A percentile compares a stretch with the other conserved stretches of the same genome.
Evolutionary conservation across 2,888 invertebrate genomes (phyloP).

Genomic region (Lingula anatina): DNA sequence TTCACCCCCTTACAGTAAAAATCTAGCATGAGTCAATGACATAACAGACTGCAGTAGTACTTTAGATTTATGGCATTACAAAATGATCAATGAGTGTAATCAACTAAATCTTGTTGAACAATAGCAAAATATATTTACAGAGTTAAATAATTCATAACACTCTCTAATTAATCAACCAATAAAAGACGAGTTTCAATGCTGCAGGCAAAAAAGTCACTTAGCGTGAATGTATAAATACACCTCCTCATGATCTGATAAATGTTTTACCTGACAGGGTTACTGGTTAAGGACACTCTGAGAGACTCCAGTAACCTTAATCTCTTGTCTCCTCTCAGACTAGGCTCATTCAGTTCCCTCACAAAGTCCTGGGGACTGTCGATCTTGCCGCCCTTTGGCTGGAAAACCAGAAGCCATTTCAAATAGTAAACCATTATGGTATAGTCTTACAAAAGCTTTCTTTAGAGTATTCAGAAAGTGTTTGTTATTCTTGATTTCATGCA

Average conservation of each 20-base stretch:
- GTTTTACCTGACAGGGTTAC: conserved; percentile 3
- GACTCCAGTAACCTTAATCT: conserved; percentile 81
- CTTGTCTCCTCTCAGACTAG: conserved; percentile 78
- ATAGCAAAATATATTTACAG: no score
- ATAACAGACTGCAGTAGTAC: neutral
- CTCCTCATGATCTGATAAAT: no score
- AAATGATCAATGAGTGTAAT: no score
- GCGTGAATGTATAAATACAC: no score
- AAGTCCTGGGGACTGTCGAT: conserved; percentile 87
- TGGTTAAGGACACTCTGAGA: conserved; percentile 56
- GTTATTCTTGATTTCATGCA: neutral
- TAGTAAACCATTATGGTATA: neutral
- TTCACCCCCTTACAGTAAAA: neutral
- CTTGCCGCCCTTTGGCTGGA: conserved; percentile 63
- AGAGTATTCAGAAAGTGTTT: neutral
- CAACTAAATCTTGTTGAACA: no score
- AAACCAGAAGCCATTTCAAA: neutral
- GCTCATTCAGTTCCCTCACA: conserved; percentile 72
- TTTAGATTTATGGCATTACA: neutral
- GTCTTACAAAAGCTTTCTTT: neutral
- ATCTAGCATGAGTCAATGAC: neutral
- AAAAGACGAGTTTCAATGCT: no score
- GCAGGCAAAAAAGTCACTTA: no score
- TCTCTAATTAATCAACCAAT: no score
- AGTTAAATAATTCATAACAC: no score